Evolutionary conservation across 2,797 vertebrate genomes (phyloP), one percentile per base, ranked within the genome.

Genomic region (Neostethus bicornis): DNA sequence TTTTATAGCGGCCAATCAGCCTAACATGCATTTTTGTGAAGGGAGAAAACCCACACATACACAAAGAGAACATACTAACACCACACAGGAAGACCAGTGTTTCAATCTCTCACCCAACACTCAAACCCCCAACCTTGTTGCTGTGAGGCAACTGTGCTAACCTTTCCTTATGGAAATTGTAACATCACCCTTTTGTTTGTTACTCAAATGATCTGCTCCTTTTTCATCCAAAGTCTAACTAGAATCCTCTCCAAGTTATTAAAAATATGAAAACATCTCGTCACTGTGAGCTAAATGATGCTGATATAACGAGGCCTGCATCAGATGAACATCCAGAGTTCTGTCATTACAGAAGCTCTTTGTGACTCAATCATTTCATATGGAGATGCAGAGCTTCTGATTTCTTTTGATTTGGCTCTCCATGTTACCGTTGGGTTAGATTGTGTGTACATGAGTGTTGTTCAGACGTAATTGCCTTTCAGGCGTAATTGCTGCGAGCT

Each of bases 381-480:
- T 91, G 91, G 75, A 83, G 88, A 93, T 91, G 57, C 35, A 17
- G 49, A 50, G 70, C 73, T 61, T 86, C 60, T 65, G 83, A 82
- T 86, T 87, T 61, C 85, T 86, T 92, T 92, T 91, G 88, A 89
- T 90, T 90, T 62, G 4, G 64, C 82, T 61, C 90, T 91, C 82
- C 75, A 75, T 43, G 3, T 83, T 80, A 76, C 85, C 82, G 24
- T 52, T 66, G 78, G 63, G 63, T 70, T 60, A 69, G 62, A 49
- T 73, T 47, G 21, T n/a, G 57, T 48, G 61, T 75, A 61, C 85
- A 79, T 4, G 47, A 90, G 85, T 79, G 80, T 65, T 87, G 79
- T 87, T 91, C 84, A 83, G 85, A 69, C 76, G 74, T 90, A 91
- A 92, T 91, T 91, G 90, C 87, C 86, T 85, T 87, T 85, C 75